Conservation (phyloP, 2,888 invertebrate genomes). For the Pharmacophagus antenor region DNA sequence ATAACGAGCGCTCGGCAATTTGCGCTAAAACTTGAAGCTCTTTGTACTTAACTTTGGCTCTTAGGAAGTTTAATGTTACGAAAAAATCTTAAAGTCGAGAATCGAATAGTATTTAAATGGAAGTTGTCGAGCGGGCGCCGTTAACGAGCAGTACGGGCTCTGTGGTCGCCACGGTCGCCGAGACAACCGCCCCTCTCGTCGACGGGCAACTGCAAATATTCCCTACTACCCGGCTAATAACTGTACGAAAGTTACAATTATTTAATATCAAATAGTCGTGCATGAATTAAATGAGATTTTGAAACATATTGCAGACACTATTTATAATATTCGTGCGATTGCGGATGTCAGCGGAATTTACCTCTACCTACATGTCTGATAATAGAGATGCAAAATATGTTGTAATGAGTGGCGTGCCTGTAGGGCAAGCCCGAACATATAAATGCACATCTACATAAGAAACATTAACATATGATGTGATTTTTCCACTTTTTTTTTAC, state of each 20-base stretch:
- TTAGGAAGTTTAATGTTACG: constrained; percentile 64
- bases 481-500: too few species aligned
- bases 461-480: too few species aligned
- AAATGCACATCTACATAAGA: too few species aligned
- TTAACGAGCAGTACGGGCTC: constrained; percentile 32
- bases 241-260: neutral
- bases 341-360: too few species aligned
- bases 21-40: constrained; percentile 43
- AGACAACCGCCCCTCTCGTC: constrained; percentile 23
- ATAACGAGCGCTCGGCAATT: constrained; percentile 30
- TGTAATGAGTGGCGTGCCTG: too few species aligned
- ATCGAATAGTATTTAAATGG: constrained; percentile 58
- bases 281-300: too few species aligned
- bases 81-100: constrained; percentile 47
- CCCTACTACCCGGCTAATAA: neutral
- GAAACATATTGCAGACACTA: too few species aligned
- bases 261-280: too few species aligned
- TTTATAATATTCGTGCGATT: too few species aligned
- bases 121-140: constrained; percentile 41
- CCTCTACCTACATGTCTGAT: too few species aligned
- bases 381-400: too few species aligned
- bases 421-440: too few species aligned
- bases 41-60: constrained; percentile 52
- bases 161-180: constrained; percentile 7
- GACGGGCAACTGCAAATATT: neutral